Conservation (phyloP, 1,140 invertebrate species). For the Portunus trituberculatus region DNA sequence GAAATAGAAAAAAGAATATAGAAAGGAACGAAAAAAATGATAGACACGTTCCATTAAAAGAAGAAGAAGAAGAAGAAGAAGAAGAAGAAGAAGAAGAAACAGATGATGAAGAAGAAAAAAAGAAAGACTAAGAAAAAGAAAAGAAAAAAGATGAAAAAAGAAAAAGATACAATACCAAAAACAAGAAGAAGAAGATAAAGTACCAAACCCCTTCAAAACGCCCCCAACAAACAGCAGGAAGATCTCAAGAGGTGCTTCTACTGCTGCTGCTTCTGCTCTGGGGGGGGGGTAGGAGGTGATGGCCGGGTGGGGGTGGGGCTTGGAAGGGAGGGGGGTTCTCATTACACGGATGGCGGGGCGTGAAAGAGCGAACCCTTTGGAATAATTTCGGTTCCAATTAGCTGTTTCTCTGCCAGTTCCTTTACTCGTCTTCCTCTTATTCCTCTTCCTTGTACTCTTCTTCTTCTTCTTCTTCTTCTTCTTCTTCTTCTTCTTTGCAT, state of each 20-base stretch:
- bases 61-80: neutral
- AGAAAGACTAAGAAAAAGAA: neutral
- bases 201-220: too few species aligned
- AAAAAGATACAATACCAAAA: too few species aligned
- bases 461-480: too few species aligned
- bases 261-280: too few species aligned
- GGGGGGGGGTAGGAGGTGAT: neutral
- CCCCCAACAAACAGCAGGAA: too few species aligned
- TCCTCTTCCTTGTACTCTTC: too few species aligned
- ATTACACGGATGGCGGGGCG: neutral
- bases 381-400: constrained; percentile 5
- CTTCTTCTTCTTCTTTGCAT: neutral
- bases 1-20: too few species aligned
- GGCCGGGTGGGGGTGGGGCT: neutral
- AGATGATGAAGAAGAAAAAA: neutral
- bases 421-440: too few species aligned
- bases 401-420: neutral
- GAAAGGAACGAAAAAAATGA: too few species aligned
- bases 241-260: too few species aligned
- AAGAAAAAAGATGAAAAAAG: neutral
- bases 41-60: too few species aligned
- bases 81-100: neutral
- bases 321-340: neutral
- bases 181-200: too few species aligned
- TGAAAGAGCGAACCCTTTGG: neutral